Base-by-base conservation (phyloP, 2,888 invertebrate genomes). In the Phragmatobia fuliginosa region DNA sequence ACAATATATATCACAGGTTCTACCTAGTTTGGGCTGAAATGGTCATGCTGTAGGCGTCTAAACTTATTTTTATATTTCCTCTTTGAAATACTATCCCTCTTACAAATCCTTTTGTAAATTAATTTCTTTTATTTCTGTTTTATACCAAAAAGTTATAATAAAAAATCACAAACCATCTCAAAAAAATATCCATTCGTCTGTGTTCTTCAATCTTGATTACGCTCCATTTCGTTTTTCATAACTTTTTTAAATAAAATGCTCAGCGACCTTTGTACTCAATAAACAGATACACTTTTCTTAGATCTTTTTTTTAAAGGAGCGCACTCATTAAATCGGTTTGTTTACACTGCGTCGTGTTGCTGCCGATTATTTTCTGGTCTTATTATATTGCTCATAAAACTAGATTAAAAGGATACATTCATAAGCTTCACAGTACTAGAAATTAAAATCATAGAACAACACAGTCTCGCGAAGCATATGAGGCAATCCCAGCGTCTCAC, bases 201-300 rank as follows among this genome's bases (percentile, higher is more conserved):
- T 28, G 36, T 62, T 28, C 28, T 5, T 28, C 18, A 28, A 18
- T 61, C 61, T 38, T 62, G 36, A 62, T 62, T 62, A 38, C 61
- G 28, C 8, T 45, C 31, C 62, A 45, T 41, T 63, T 63, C 31
- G n/a, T 41, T 41, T 63, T 45, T 31, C 45, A 14, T 21, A 45
- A 63, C 41, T 31, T 45, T 63, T 45, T 45, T 45, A 49, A 38
- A 63, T 41, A 45, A 45, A n/a, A 31, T 62, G 45, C 45, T 62
- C 31, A 59, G 21, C 45, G 41, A 62, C 62, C 45, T 63, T 45
- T 63, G 45, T 45, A 63, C 45, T 62, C 61, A 28, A 45, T 63
- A 63, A 63, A 49, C 28, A 49, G 45, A 63, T 28, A 31, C 45
- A 38, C 61, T n/a, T 38, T 3, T 49, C 45, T 49, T 49, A 49